phyloP scores from a whole-genome alignment of 2,113 vertebrate species.

The Alaudala cheleensis region DNA sequence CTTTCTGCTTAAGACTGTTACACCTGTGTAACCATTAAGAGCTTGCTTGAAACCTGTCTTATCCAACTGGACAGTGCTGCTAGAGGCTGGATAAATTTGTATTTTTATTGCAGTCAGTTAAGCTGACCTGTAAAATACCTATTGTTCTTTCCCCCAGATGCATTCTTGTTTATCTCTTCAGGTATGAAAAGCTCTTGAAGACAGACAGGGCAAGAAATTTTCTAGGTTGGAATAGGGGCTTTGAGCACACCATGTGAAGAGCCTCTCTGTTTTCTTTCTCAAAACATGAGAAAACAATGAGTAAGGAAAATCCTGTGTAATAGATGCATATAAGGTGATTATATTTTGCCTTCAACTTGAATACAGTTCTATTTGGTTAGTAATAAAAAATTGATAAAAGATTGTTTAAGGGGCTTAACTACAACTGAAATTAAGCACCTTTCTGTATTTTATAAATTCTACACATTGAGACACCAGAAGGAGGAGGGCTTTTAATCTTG shows the following conservation, averaged over 20 bases:
- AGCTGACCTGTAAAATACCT: neutral
- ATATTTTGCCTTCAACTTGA: neutral
- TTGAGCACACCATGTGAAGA: neutral
- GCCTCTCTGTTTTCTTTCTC: neutral
- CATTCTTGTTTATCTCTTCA: neutral
- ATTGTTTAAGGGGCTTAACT: neutral
- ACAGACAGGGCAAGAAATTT: neutral
- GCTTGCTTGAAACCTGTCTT: neutral
- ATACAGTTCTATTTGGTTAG: neutral
- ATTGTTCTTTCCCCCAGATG: neutral
- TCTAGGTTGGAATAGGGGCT: neutral
- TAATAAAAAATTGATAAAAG: neutral
- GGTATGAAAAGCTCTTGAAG: neutral
- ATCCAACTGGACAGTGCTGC: neutral
- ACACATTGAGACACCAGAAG: slow-evolving; percentile 67
- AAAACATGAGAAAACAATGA: neutral
- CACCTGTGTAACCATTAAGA: neutral
- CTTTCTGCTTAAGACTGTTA: neutral
- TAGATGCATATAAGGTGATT: neutral
- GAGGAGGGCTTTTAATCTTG: slow-evolving; percentile 70
- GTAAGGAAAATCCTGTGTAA: neutral
- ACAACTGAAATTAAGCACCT: slow-evolving; percentile 12
- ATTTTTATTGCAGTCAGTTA: neutral
- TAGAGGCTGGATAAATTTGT: neutral
- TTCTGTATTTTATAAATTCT: slow-evolving; percentile 54